Evolutionary conservation across 1,140 invertebrate genomes (phyloP), one percentile per base, ranked within the genome.

Genomic region (Drosophila grimshawi): DNA sequence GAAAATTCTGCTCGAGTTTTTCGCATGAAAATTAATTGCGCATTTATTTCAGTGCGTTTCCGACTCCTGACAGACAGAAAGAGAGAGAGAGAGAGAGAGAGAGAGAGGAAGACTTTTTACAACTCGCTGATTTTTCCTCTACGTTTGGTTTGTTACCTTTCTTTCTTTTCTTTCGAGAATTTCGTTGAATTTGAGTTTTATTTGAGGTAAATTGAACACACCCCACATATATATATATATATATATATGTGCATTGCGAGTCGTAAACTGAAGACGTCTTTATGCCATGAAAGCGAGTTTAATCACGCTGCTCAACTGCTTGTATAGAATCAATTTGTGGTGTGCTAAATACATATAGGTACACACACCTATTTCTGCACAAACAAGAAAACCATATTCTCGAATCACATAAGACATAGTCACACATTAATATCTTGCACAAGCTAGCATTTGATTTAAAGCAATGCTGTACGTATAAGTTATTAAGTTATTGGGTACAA

Each of bases 21-120:
- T 68, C 43, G 66, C 82, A 81, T 86, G 80, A 89, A 88, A 88
- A 88, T 88, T 89, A 89, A 88, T 88, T 89, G 85, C 77, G 80
- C 83, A 89, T 88, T 89, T 88, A 88, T 85, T 89, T 83, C 68
- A 82, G 76, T 68, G 82, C 86, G 81, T 81, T 86, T 86, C 48
- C 59, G 37, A 63, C 68, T 71, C 48, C 35, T 51, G 64, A 49
- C 37, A 49, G 43, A 27, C 37, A 56, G 48, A 43, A n/a, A 41
- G 52, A 62, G 32, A 33, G 19, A 27, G 4, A 7, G 32, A 35
- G 55, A 4, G 27, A 29, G 33, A 35, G 55, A 4, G 27, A 29
- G 33, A 11, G 11, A 11, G 2, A 27, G 6, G 5, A 60, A 46
- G 35, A 52, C 19, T 63, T 86, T 59, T 78, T 64, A 70, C 49